Conservation (phyloP, 1,140 invertebrate species). For the Dolichoris vasculosae region DNA sequence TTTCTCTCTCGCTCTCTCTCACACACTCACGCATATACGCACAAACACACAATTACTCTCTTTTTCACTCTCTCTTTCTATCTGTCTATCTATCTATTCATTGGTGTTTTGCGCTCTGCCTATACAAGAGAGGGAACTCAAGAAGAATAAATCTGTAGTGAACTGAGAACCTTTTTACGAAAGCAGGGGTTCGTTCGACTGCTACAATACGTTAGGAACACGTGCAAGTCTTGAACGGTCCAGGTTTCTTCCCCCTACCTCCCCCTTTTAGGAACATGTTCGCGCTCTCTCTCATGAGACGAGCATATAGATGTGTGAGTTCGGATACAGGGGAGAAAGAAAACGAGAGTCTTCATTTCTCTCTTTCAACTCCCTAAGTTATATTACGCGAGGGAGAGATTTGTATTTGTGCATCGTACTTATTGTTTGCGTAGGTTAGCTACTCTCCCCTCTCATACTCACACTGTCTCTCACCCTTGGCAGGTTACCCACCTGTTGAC, state of each 20-base stretch:
- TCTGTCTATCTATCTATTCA: slow-evolving; percentile 36
- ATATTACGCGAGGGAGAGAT: slow-evolving; percentile 59
- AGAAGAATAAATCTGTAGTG: slow-evolving; percentile 40
- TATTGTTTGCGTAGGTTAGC: slow-evolving; percentile 73
- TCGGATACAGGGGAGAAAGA: slow-evolving; percentile 63
- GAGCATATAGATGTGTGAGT: slow-evolving; percentile 65
- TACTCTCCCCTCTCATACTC: slow-evolving; percentile 54
- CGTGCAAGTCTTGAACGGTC: slow-evolving; percentile 73
- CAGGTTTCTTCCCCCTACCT: slow-evolving; percentile 58
- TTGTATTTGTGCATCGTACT: slow-evolving; percentile 73
- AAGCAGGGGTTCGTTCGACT: slow-evolving; percentile 63
- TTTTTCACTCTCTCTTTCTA: not conserved
- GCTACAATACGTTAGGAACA: slow-evolving; percentile 72
- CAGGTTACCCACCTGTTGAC: slow-evolving; percentile 75
- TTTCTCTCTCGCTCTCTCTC: not conserved
- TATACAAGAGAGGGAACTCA: slow-evolving; percentile 4
- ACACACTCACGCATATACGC: not conserved
- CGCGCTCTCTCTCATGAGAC: slow-evolving; percentile 61
- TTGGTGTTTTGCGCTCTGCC: slow-evolving; percentile 1
- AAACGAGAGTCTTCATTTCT: slow-evolving; percentile 51
- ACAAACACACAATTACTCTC: not conserved
- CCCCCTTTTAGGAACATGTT: slow-evolving; percentile 61
- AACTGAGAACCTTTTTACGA: slow-evolving; percentile 68
- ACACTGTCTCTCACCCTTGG: slow-evolving; percentile 60
- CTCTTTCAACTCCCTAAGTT: slow-evolving; percentile 20